Percentiles rank a stretch among this genome's conserved stretches.
These are phyloP conservation scores for Chascanopsetta lugubris DNA, from an alignment of 2,113 vertebrate species.

Conservation along the genomic window DNA sequence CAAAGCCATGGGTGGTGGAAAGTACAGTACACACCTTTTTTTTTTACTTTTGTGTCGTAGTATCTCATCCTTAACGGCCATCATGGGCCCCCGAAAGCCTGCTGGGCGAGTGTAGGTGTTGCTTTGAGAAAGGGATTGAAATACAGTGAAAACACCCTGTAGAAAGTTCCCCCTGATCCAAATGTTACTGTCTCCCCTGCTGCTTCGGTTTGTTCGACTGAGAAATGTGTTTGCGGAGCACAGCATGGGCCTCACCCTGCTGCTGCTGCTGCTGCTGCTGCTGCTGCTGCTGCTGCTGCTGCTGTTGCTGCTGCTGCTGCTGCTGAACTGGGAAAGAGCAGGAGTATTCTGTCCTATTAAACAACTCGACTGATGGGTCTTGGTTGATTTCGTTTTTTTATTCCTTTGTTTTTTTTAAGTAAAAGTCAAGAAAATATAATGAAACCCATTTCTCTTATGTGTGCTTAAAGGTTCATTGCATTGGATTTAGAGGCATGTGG, in stretches of 20 bases:
- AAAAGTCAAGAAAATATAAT: no score
- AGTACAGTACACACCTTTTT: conserved; percentile 8
- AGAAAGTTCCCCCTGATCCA: conserved; percentile 3
- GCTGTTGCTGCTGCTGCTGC: no score
- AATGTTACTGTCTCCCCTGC: conserved; percentile 29
- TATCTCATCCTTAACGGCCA: conserved; percentile 4
- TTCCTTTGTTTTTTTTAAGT: no score
- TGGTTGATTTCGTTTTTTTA: no score
- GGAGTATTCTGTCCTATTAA: no score
- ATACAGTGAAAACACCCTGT: conserved; percentile 25
- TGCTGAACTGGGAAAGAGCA: no score
- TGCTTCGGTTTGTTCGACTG: conserved; percentile 28
- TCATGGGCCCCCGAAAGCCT: conserved; percentile 24
- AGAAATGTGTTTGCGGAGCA: conserved; percentile 27
- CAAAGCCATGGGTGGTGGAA: conserved; percentile 11
- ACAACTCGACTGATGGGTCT: no score
- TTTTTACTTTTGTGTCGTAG: not conserved
- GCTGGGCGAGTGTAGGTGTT: conserved; percentile 53
- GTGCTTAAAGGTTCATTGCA: no score
- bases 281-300: no score
- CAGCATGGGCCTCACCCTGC: conserved; percentile 11
- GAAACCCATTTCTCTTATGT: no score
- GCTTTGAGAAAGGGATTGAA: conserved; percentile 35
- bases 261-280: conserved; percentile 21
- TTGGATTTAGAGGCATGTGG: no score